phyloP scores from a whole-genome alignment of 2,113 vertebrate species.

The Chaenogobius annularis region DNA sequence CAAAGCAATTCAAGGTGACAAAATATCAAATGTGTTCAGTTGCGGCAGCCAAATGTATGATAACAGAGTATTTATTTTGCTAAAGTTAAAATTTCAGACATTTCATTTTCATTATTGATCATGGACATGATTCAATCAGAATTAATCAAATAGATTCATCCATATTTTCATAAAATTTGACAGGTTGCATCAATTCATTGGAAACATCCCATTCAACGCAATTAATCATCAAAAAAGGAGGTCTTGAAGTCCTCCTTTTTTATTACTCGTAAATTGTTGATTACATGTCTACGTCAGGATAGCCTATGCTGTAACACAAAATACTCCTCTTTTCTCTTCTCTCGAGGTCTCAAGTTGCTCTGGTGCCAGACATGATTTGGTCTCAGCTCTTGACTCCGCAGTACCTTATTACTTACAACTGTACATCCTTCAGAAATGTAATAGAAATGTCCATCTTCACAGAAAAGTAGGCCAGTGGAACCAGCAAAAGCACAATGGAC shows the following conservation, averaged over 20 bases:
- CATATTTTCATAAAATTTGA: neutral
- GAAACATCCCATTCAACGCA: too few relatives aligned
- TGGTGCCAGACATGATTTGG: neutral
- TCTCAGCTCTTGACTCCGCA: neutral
- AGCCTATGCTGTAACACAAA: neutral
- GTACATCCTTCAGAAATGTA: neutral
- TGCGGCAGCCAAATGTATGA: too few relatives aligned
- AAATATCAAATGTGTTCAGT: too few relatives aligned
- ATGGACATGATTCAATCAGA: too few relatives aligned
- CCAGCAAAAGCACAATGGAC: neutral
- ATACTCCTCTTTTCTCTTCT: neutral
- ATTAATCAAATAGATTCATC: too few relatives aligned
- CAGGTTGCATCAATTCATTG: neutral
- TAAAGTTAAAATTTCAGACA: too few relatives aligned
- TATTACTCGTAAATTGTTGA: too few relatives aligned
- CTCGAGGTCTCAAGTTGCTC: neutral
- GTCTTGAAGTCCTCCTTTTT: too few relatives aligned
- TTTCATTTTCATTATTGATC: too few relatives aligned
- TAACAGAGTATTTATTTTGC: too few relatives aligned
- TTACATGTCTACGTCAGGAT: neutral
- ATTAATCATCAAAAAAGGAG: too few relatives aligned
- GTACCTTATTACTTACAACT: neutral
- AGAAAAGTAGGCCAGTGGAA: neutral
- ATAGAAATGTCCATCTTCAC: constrained; percentile 14
- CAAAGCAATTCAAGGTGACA: too few relatives aligned